Base-by-base conservation (phyloP, 2,797 vertebrate genomes). In the Chaenodraco wilsoni region DNA sequence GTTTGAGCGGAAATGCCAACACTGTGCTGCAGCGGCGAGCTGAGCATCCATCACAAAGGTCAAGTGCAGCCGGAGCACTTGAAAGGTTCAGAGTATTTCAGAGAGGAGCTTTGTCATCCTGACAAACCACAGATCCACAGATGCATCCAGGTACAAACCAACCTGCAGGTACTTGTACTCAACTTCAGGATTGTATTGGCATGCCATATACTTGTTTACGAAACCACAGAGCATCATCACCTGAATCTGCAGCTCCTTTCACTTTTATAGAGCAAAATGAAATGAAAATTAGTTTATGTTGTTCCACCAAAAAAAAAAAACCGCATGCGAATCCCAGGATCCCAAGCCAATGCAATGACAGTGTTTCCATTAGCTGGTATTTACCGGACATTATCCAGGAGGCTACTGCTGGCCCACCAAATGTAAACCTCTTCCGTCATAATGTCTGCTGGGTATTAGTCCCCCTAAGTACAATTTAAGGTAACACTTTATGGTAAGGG, bases 11-110 rank as follows among this genome's bases (percentile, higher is more conserved):
- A 82, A 85, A 86, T 82, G 54, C 63, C 77, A 74, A 76, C 72
- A 70, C 76, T 78, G 80, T 69, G 48, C 69, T 5, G 63, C 62
- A 58, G 54, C 46, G 3, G 31, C 15, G 57, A 69, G 69, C 79
- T 21, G 57, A 71, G 87, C 75, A 61, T 87, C 76, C 78, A 69
- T 77, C 81, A 70, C 59, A 82, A 86, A 88, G 87, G 85, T 86
- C 90, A 85, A n/a, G n/a, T 23, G 68, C 78, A 65, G 61, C 40
- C 5, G 14, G 1, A 58, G 60, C 62, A 17, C 71, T 81, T 83
- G 60, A 84, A 86, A 84, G 83, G 72, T 66, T 70, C n/a, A 5
- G 44, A 61, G 43, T 1, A 10, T 79, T 85, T 76, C 68, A 80
- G 79, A 69, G 44, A 65, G 58, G 27, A 66, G 44, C 41, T 13